A percentile compares a stretch with the other conserved stretches of the same genome.
Conservation (phyloP, 2,797 vertebrate species). For the Chelon labrosus region DNA sequence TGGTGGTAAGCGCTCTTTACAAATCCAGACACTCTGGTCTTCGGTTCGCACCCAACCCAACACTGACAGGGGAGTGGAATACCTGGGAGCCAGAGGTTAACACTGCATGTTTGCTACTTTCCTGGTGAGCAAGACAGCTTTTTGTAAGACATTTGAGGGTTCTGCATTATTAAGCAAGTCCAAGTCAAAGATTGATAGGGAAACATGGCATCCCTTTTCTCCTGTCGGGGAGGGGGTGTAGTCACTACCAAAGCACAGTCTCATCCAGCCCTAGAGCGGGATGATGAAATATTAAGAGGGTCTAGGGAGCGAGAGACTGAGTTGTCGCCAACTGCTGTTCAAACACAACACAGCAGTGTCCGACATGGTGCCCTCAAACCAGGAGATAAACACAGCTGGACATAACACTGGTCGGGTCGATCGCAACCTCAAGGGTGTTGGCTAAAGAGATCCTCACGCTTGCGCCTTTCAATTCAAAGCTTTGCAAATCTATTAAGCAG, state of each 20-base stretch:
- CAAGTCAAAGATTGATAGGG: conserved; percentile 76
- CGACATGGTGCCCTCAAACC: conserved; percentile 14
- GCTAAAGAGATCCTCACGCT: background rate
- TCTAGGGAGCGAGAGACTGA: conserved; percentile 15
- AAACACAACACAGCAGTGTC: conserved; percentile 48
- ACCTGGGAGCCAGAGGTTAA: conserved; percentile 54
- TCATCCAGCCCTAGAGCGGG: conserved; percentile 50
- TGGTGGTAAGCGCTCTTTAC: background rate
- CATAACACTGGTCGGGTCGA: background rate
- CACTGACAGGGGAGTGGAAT: conserved; percentile 22
- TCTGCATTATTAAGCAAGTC: conserved; percentile 72
- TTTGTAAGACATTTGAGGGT: conserved; percentile 73
- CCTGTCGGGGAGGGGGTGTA: conserved; percentile 38
- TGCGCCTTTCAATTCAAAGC: conserved; percentile 9
- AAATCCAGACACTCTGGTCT: background rate
- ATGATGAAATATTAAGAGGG: conserved; percentile 69
- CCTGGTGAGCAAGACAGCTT: conserved; percentile 50
- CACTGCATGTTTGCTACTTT: conserved; percentile 19
- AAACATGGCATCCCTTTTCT: conserved; percentile 54
- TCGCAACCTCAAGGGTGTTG: conserved; percentile 4
- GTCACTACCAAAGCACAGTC: conserved; percentile 29
- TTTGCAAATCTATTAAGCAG: conserved; percentile 17
- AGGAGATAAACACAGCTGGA: conserved; percentile 19
- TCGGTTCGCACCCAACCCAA: background rate
- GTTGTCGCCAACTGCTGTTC: conserved; percentile 38